Conservation (phyloP, 1,140 invertebrate species). For the Parapsyche elsis region DNA sequence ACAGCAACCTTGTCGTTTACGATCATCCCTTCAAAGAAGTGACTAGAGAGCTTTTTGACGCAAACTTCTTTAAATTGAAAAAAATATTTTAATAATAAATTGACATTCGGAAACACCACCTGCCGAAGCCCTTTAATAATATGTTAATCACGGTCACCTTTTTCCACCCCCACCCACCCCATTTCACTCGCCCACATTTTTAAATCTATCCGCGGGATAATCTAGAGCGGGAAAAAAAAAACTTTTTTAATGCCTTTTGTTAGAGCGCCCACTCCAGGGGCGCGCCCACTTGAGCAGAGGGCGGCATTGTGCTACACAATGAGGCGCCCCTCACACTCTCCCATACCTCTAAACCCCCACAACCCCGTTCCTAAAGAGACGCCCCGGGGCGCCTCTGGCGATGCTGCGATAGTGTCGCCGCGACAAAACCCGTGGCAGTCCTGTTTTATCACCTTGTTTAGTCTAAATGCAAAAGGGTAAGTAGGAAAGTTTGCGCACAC, state of each 20-base stretch:
- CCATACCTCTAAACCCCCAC: slow-evolving; percentile 66
- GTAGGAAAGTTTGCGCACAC: slow-evolving; percentile 50
- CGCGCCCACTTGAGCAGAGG: not conserved
- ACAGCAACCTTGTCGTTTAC: no score
- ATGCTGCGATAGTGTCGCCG: slow-evolving; percentile 44
- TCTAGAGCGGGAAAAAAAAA: slow-evolving; percentile 47
- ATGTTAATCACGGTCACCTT: slow-evolving; percentile 47
- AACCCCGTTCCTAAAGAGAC: slow-evolving; percentile 61
- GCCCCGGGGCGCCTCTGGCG: slow-evolving; percentile 8
- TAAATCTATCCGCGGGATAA: slow-evolving; percentile 35
- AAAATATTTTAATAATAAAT: no score
- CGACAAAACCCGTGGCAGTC: slow-evolving; percentile 47
- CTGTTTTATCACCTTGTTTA: slow-evolving; percentile 54
- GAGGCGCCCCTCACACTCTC: slow-evolving; percentile 64
- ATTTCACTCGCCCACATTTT: not conserved
- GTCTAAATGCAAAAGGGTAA: slow-evolving; percentile 51
- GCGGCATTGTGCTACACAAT: slow-evolving; percentile 59
- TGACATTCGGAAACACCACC: not conserved
- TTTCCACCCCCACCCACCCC: not conserved
- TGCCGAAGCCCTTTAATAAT: slow-evolving; percentile 46
- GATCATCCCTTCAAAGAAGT: no score
- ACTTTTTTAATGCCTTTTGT: slow-evolving; percentile 55
- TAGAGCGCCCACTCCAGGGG: not conserved
- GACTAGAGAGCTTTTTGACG: no score
- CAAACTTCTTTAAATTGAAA: no score